phyloP scores from a whole-genome alignment of 2,797 vertebrate species.

The Uromys caudimaculatus region DNA sequence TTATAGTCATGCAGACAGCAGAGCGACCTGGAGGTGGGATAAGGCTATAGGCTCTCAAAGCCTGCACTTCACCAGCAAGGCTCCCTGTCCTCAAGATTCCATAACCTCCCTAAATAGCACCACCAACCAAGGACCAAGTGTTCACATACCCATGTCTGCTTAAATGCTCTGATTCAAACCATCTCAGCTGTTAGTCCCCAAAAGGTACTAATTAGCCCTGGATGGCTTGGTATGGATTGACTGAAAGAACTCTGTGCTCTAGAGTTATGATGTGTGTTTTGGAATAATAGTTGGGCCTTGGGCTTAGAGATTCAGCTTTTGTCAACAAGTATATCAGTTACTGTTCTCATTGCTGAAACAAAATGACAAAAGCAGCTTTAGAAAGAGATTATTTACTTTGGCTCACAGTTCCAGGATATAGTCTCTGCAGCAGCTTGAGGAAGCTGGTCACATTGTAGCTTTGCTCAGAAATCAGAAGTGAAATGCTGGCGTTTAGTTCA shows the following conservation, averaged over 20 bases:
- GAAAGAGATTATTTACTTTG: not conserved
- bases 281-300: not conserved
- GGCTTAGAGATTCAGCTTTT: not conserved
- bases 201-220: not conserved
- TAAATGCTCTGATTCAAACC: not conserved
- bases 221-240: not conserved
- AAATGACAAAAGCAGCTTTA: not conserved
- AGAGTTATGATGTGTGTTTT: not conserved
- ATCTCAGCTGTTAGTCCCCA: not conserved
- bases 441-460: not conserved
- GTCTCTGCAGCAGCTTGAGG: not conserved
- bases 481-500: not conserved
- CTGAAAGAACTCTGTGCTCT: not conserved
- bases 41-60: not conserved
- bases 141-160: not conserved
- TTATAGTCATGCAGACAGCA: not conserved
- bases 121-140: not conserved
- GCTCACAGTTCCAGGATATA: not conserved
- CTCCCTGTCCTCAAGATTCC: not conserved
- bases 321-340: not conserved
- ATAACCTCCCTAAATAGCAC: not conserved
- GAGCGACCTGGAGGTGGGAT: not conserved
- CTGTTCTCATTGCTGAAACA: not conserved
- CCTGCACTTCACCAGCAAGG: not conserved
- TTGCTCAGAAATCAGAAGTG: not conserved